These are phyloP conservation scores for Lasioglossum zephyrum DNA, from an alignment of 2,888 invertebrate species.

Conservation along the genomic window DNA sequence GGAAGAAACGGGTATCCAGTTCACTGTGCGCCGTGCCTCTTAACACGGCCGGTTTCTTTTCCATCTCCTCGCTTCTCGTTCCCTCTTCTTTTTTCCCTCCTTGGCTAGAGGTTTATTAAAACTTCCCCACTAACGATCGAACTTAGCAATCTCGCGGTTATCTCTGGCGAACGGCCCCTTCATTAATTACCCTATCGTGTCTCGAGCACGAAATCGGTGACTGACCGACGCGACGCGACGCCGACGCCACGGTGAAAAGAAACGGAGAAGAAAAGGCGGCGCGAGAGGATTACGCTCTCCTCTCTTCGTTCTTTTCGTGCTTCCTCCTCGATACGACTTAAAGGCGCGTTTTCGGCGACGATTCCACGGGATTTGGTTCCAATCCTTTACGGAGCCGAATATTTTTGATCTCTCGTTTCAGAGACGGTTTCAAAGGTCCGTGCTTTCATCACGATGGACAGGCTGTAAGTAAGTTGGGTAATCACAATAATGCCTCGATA, in stretches of 20 bases:
- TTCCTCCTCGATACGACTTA: background rate
- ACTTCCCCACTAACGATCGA: slow-evolving; percentile 66
- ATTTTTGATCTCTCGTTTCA: background rate
- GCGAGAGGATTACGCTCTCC: slow-evolving; percentile 27
- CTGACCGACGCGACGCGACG: background rate
- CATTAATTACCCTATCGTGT: slow-evolving; percentile 65
- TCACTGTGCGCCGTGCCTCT: background rate
- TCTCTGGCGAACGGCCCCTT: slow-evolving; percentile 45
- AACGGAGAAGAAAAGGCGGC: background rate
- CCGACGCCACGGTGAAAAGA: background rate
- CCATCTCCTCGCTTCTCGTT: background rate
- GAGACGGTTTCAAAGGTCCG: background rate
- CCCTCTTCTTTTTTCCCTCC: slow-evolving; percentile 1
- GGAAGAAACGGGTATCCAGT: background rate
- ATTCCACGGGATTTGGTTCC: background rate
- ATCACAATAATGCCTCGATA: background rate
- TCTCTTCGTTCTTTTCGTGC: background rate
- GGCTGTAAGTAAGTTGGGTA: background rate
- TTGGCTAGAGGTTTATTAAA: slow-evolving; percentile 64
- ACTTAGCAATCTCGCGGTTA: slow-evolving; percentile 66
- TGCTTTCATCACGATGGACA: background rate
- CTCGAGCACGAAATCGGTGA: slow-evolving; percentile 29
- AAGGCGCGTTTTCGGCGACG: background rate
- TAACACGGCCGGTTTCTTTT: background rate
- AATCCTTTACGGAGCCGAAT: background rate